Conservation (phyloP, 2,797 vertebrate species). For the Myioborus miniatus region DNA sequence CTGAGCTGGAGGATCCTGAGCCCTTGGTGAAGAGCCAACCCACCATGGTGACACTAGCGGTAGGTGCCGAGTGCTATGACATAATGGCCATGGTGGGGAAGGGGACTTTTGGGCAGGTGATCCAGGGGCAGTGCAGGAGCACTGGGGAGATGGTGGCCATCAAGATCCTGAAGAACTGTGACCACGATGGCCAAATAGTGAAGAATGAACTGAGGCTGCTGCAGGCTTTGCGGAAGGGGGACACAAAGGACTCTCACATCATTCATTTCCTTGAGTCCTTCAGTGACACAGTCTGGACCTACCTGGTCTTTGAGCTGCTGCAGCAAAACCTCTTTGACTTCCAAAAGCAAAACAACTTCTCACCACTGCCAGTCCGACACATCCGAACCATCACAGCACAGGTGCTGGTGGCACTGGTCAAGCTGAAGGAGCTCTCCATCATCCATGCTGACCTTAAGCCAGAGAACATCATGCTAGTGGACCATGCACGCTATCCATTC, state of each 20-base stretch:
- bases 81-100: slow-evolving; percentile 73
- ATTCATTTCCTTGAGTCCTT: slow-evolving; percentile 78
- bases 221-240: slow-evolving; percentile 47
- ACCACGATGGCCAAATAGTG: slow-evolving; percentile 53
- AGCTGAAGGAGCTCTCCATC: slow-evolving; percentile 78
- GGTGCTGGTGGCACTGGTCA: slow-evolving; percentile 72
- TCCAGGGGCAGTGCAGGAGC: slow-evolving; percentile 74
- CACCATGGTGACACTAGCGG: slow-evolving; percentile 73
- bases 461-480: slow-evolving; percentile 82
- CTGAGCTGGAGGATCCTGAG: neutral
- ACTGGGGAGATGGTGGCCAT: slow-evolving; percentile 78
- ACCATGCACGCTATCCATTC: slow-evolving; percentile 76
- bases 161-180: slow-evolving; percentile 72
- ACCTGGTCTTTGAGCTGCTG: slow-evolving; percentile 80
- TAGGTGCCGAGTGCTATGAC: slow-evolving; percentile 71
- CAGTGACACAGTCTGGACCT: slow-evolving; percentile 62
- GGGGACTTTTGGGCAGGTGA: slow-evolving; percentile 79
- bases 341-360: slow-evolving; percentile 77
- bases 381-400: slow-evolving; percentile 77
- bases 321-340: slow-evolving; percentile 79
- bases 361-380: slow-evolving; percentile 65
- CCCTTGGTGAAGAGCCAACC: neutral
- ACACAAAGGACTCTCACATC: slow-evolving; percentile 68
- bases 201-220: slow-evolving; percentile 78
- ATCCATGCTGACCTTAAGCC: slow-evolving; percentile 80